phyloP scores from a whole-genome alignment of 2,797 vertebrate species.

The Hipposideros larvatus region DNA sequence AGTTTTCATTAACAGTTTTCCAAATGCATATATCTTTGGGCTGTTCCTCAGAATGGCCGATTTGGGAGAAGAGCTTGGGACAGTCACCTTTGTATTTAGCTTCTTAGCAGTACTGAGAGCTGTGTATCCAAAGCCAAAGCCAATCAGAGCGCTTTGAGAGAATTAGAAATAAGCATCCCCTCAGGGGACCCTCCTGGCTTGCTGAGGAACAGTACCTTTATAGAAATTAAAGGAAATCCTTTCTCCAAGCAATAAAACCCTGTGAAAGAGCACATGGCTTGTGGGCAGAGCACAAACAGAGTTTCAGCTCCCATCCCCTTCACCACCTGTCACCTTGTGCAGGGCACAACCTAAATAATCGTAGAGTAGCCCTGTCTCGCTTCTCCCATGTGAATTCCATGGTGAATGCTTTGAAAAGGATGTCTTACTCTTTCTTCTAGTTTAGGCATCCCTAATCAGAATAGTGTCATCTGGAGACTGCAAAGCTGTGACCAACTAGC shows the following conservation, averaged over 20 bases:
- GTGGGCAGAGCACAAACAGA: neutral
- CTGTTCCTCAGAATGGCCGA: slow-evolving; percentile 51
- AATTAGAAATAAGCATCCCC: neutral
- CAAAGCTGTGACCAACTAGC: slow-evolving; percentile 18
- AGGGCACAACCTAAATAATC: neutral
- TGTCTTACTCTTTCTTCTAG: neutral
- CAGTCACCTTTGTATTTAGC: slow-evolving; percentile 76
- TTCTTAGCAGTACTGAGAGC: slow-evolving; percentile 27
- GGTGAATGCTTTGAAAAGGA: neutral
- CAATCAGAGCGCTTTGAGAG: neutral
- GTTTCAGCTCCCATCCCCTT: neutral
- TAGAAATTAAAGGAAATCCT: slow-evolving; percentile 64
- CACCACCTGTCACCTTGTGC: neutral
- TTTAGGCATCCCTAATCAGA: neutral
- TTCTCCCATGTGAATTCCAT: neutral
- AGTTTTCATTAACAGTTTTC: slow-evolving; percentile 71
- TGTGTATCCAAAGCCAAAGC: neutral
- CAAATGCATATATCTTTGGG: slow-evolving; percentile 59
- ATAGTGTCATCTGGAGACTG: neutral
- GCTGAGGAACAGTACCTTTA: neutral
- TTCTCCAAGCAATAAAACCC: slow-evolving; percentile 25
- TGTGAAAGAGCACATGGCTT: neutral
- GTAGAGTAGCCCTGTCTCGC: neutral
- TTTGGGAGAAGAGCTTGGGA: slow-evolving; percentile 56
- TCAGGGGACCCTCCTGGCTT: neutral